Evolutionary conservation across 2,113 vertebrate species (phyloP), one percentile per base, ranked within the genome.

Genomic region (Scomber scombrus): DNA sequence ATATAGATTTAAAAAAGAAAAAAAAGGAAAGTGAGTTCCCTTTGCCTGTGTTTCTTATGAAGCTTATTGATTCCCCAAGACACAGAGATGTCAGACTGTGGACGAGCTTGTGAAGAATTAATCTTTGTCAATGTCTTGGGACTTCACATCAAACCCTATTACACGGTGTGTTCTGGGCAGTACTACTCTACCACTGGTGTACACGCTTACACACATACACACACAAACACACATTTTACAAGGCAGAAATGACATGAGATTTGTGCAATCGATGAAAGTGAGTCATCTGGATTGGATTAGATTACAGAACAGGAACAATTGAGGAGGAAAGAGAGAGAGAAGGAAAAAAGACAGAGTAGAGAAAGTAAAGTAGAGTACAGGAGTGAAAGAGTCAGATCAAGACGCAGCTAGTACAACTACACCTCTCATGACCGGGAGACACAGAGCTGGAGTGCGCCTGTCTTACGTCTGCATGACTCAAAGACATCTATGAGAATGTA

Each of bases 251-350:
- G 80, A 68, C 76, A 83, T 62, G 34, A 73, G 71, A 86, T 89
- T 73, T 75, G 73, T 73, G 64, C 72, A 77, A 85, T 92, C 77
- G 50, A 89, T 89, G 82, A 67, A 78, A 85, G 80, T 81, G 86
- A 90, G 74, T 88, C 77, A 78, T 81, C 47, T 65, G 80, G 81
- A 88, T 91, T 82, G 78, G 76, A 80, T 89, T 77, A 87, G 87
- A 88, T 88, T 76, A 84, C 54, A 50, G 70, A 21, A 72, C 19
- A n/a, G 55, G 79, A 69, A 34, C 47, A 74, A 71, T 47, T 45
- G 61, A 70, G 57, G 75, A 64, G 45, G 64, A 61, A 55, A 47
- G 18, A 0, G 6, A 52, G 40, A 58, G 50, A 14, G 31, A 67
- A 50, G 69, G 34, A 34, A 55, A 16, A 26, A 26, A 26, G 23